These are phyloP conservation scores for Neogobius melanostomus DNA, from an alignment of 2,113 vertebrate species.

Conservation along the genomic window DNA sequence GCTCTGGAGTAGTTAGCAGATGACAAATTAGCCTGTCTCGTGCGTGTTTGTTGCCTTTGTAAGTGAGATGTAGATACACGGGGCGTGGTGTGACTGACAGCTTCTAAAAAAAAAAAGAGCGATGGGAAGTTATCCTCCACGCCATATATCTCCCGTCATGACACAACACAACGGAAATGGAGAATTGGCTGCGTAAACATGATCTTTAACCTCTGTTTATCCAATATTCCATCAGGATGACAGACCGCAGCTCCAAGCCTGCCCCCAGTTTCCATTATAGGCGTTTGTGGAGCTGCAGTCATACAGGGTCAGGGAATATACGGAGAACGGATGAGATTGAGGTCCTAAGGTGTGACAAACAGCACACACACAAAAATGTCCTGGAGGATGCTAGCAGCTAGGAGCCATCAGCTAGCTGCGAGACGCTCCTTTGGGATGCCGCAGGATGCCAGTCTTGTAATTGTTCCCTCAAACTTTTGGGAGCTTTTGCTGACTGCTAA, in stretches of 20 bases:
- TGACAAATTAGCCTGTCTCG: slow-evolving; percentile 28
- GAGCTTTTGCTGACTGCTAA: slow-evolving; percentile 10
- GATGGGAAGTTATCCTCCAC: slow-evolving; percentile 9
- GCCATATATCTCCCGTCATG: slow-evolving; percentile 38
- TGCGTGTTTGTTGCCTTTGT: slow-evolving; percentile 14
- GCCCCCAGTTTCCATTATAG: slow-evolving; percentile 37
- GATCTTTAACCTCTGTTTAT: slow-evolving; percentile 54
- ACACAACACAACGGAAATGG: slow-evolving; percentile 51
- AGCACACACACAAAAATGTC: slow-evolving; percentile 39
- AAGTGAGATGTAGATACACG: slow-evolving; percentile 19
- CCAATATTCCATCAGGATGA: slow-evolving; percentile 50
- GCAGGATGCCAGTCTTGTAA: slow-evolving; percentile 31
- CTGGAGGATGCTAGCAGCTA: slow-evolving; percentile 37
- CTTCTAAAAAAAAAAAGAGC: slow-evolving; percentile 24
- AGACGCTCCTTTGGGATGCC: slow-evolving; percentile 25
- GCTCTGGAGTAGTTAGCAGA: slow-evolving; percentile 24
- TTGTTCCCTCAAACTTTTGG: slow-evolving; percentile 8
- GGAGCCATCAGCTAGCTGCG: slow-evolving; percentile 21
- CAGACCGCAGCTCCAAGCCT: slow-evolving; percentile 20
- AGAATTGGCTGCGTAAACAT: slow-evolving; percentile 61
- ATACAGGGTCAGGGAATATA: slow-evolving; percentile 22
- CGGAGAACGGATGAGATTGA: slow-evolving; percentile 44
- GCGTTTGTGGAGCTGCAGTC: slow-evolving; percentile 20
- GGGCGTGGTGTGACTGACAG: slow-evolving; percentile 10
- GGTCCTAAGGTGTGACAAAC: slow-evolving; percentile 44